These are phyloP conservation scores for Agonum fuliginosum DNA, from an alignment of 2,888 invertebrate species.

Conservation along the genomic window DNA sequence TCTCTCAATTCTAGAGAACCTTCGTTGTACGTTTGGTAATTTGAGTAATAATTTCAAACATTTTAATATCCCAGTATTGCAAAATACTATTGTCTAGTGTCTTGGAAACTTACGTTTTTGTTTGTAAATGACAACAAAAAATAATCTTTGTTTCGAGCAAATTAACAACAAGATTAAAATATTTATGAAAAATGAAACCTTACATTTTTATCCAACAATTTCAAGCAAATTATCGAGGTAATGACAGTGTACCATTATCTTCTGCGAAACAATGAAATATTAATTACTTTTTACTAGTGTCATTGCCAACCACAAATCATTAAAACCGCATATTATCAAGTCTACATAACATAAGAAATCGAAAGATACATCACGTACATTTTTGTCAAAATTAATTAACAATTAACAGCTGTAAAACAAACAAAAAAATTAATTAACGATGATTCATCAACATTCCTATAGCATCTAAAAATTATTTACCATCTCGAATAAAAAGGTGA, in stretches of 20 bases:
- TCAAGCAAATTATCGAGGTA: conserved; percentile 12
- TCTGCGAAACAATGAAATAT: conserved; percentile 24
- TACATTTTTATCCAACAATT: no score
- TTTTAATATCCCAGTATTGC: no score
- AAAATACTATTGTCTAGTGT: not conserved
- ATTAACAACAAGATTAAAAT: conserved; percentile 10
- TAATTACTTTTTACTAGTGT: conserved; percentile 30
- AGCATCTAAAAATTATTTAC: conserved; percentile 50
- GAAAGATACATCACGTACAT: conserved; percentile 14
- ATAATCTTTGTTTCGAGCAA: not conserved
- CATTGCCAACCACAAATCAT: conserved; percentile 23
- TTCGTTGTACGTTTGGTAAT: no score
- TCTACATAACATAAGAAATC: conserved; percentile 24
- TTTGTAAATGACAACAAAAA: not conserved
- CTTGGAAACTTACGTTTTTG: not conserved
- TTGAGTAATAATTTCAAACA: no score
- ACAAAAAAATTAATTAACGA: conserved; percentile 52
- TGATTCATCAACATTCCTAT: conserved; percentile 56
- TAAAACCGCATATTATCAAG: conserved; percentile 23
- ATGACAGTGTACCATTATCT: not conserved
- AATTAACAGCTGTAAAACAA: conserved; percentile 47
- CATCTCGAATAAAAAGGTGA: conserved; percentile 41
- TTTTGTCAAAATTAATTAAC: conserved; percentile 53
- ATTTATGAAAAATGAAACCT: not conserved
- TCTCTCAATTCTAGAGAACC: no score